These are phyloP conservation scores for Melanogrammus aeglefinus DNA, from an alignment of 2,797 vertebrate species.

Conservation along the genomic window DNA sequence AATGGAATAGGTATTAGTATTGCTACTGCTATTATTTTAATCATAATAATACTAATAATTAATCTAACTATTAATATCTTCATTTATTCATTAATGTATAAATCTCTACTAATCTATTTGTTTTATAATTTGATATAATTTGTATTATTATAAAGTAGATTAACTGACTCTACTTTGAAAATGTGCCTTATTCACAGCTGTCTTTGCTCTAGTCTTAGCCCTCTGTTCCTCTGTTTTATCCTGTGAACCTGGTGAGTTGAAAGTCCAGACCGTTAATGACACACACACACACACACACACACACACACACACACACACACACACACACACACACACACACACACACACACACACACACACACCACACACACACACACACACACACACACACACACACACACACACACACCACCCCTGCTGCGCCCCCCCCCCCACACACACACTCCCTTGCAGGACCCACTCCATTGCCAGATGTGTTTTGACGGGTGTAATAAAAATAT, in stretches of 20 bases:
- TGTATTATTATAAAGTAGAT: too few relatives aligned
- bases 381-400: too few relatives aligned
- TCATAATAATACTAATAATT: background rate
- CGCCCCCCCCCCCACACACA: constrained; percentile 6
- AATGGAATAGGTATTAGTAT: too few relatives aligned
- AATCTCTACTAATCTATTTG: too few relatives aligned
- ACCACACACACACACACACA: too few relatives aligned
- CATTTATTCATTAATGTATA: constrained; percentile 19
- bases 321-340: too few relatives aligned
- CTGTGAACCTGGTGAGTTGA: constrained; percentile 32
- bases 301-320: too few relatives aligned
- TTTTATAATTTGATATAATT: too few relatives aligned
- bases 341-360: too few relatives aligned
- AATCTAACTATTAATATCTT: constrained; percentile 24
- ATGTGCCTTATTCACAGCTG: constrained; percentile 63
- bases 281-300: constrained; percentile 35
- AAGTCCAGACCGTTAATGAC: constrained; percentile 63
- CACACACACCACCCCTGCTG: constrained; percentile 26
- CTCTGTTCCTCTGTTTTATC: constrained; percentile 49
- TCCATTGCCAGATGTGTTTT: constrained; percentile 60
- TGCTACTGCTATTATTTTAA: too few relatives aligned
- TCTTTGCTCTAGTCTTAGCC: constrained; percentile 42
- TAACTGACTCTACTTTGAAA: constrained; percentile 52
- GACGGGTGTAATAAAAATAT: constrained; percentile 60
- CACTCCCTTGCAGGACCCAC: constrained; percentile 36